Base-by-base conservation (phyloP, 2,888 invertebrate species). In the Ametastegia equiseti region DNA sequence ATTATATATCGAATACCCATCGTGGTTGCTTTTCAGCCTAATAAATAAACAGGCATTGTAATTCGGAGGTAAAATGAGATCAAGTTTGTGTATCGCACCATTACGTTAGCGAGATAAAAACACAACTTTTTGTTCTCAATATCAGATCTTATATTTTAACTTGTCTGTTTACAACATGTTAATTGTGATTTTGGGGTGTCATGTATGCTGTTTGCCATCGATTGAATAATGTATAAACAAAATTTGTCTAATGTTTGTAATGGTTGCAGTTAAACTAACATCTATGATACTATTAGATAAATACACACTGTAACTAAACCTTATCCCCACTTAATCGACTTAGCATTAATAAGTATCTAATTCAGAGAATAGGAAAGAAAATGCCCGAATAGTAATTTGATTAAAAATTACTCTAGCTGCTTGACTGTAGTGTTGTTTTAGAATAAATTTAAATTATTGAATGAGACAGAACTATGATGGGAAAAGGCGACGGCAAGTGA, bases 181-280 rank as follows among this genome's bases (percentile, higher is more conserved):
- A n/a, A 54, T 50, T 50, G 19, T 75, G 19, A 54, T 36, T 75
- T 50, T 50, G 54, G 36, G 45, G 33, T 75, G 19, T 54, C 33
- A 75, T 75, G 6, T 54, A 19, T 33, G 19, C 19, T 50, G 19
- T 54, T 19, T 75, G 54, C 23, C n/a, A 33, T 36, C 33, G 19
- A 36, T 71, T 47, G 71, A 23, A 71, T 23, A 30, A 54, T 23
- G 19, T 30, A 15, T 47, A 47, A 71, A 71, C 30, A 9, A 45
- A 42, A 19, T 23, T 47, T 27, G 27, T 71, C 71, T 45, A 71
- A 71, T 71, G n/a, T 71, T 27, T 71, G 45, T 71, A 47, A 47
- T 4, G 30, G 30, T 39, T 71, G 36, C n/a, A 15, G 30, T 6
- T 45, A 30, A 47, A 45, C 45, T 71, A 47, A 71, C 30, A 45